A percentile compares a stretch with the other conserved stretches of the same genome.
Evolutionary conservation across 2,797 vertebrate species (phyloP).

Genomic region (Myotis vivesi): DNA sequence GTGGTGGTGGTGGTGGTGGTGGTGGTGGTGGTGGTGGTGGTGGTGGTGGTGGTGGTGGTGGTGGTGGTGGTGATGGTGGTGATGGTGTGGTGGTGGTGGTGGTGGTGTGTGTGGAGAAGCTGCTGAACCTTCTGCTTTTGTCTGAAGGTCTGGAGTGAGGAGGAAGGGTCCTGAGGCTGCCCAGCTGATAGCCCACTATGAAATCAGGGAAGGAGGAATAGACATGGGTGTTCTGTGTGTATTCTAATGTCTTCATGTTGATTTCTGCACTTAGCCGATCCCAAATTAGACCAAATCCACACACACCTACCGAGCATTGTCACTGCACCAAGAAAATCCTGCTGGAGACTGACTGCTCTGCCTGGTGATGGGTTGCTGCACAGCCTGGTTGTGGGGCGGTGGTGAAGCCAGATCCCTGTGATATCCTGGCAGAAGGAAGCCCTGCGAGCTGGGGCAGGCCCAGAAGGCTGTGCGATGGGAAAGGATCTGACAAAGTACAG

Average conservation of each 20-base stretch:
- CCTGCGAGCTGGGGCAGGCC: not conserved
- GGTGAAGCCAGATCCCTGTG: no score
- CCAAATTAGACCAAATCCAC: not conserved
- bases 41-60: not conserved
- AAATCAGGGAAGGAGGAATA: not conserved
- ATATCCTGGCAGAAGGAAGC: not conserved
- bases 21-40: no score
- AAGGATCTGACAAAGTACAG: not conserved
- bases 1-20: not conserved
- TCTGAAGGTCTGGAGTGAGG: not conserved
- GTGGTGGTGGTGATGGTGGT: no score
- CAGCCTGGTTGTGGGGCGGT: rapidly evolving
- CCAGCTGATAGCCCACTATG: not conserved
- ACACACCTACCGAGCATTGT: not conserved
- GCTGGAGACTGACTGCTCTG: not conserved
- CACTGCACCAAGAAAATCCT: not conserved
- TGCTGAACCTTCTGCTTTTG: not conserved
- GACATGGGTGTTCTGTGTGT: not conserved
- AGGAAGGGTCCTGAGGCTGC: not conserved
- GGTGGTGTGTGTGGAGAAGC: not conserved
- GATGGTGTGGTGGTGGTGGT: not conserved
- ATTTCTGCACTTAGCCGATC: not conserved
- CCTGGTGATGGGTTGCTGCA: rapidly evolving
- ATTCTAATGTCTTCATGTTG: not conserved
- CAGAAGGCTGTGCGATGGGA: not conserved